Base-by-base conservation (phyloP, 2,888 invertebrate species). In the Perithous albicinctus region DNA sequence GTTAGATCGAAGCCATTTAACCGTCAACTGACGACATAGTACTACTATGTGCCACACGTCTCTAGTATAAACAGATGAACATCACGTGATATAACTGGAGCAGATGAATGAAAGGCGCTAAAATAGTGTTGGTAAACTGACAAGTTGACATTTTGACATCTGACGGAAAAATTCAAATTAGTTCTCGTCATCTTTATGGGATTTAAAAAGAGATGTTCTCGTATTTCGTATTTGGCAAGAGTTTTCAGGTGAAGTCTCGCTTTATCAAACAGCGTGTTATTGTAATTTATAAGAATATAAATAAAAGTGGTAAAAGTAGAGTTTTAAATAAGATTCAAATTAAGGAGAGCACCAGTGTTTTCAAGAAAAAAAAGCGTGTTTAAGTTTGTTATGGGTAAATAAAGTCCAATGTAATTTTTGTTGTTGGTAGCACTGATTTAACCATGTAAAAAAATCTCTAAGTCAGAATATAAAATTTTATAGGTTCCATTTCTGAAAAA, bases 31-130 rank as follows among this genome's bases (percentile, higher is more conserved):
- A 78, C 54, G 70, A 63, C 54, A 26, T 41, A 54, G 63, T 63
- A 54, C 46, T 18, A 18, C 29, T 59, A 38, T 35, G 70, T 32
- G 35, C 51, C 61, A 74, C 59, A 69, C 67, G 32, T 67, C 26
- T 2, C 20, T 51, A 29, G 46, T 3, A 41, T 73, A 73, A 67
- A 67, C 59, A 66, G 26, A 46, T 3, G 6, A 54, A 59, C 38
- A 20, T 46, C 23, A 32, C 51, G 70, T 6, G 54, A 54, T 20
- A 61, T 29, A 46, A 78, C 46, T 63, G 23, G 38, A 29, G 23
- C 41, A 56, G 48, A 56, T 43, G 26, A 70, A 72, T 59, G 15
- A 59, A 18, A 59, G 41, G n/a, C 59, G n/a, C n/a, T 32, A n/a
- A 43, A 29, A 72, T 32, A 59, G 18, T 7, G 20, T 38, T 38